Evolutionary conservation across 2,113 vertebrate species (phyloP), one percentile per base, ranked within the genome.

Genomic region (Eolophus roseicapilla): DNA sequence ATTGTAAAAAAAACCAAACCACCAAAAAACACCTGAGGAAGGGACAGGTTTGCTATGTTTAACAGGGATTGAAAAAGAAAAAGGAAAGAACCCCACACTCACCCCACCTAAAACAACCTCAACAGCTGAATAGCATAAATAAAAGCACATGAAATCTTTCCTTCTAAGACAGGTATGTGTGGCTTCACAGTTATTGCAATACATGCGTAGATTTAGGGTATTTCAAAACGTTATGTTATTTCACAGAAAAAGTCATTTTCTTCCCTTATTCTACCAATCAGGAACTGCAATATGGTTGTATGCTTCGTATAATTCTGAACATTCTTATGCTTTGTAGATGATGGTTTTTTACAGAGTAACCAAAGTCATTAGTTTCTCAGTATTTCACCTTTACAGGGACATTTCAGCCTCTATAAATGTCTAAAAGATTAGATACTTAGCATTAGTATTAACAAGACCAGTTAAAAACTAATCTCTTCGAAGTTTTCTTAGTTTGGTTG

Each of bases 31-130:
- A 41, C 13, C 6, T 57, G 63, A 77, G 23, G 9, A 71, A 82
- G 17, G 65, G 31, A 55, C 7, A 67, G 20, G 10, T 39, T 93
- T 19, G 7, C 33, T 35, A 10, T 59, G 14, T 31, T 69, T 62
- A 75, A 44, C 16, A 63, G 13, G 5, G n/a, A 82, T 0, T 82
- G 62, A 60, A 73, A 63, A 44, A 31, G 14, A 53, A 67, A 43
- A 24, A 20, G 4, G 4, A 1, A 20, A 43, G 52, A 10, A 1
- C 3, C 12, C 2, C 11, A 13, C 9, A 10, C 5, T 3, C 5
- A 43, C 2, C 3, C 10, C 29, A 39, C 13, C 35, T 25, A 9
- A 69, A 73, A 67, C 35, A 57, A 14, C 3, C 4, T 5, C 20
- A 70, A 69, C 16, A 67, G 6, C 27, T 60, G 4, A 25, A 23